Percentiles rank a stretch among this genome's conserved stretches.
Evolutionary conservation across 2,888 invertebrate species (phyloP).

Genomic region (Pecten maximus): DNA sequence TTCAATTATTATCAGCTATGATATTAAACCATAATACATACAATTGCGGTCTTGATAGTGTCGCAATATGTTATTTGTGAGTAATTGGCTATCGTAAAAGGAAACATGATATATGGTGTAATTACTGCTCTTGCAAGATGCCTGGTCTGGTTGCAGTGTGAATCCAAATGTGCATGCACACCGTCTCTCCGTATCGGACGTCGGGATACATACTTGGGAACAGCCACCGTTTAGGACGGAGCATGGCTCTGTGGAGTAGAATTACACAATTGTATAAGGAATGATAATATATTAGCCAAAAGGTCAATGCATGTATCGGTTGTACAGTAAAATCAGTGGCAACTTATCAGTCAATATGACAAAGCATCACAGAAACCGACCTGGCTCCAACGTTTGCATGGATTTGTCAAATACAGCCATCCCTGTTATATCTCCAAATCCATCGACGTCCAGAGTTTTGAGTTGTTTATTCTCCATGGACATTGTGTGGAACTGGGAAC

Average conservation of each 20-base stretch:
- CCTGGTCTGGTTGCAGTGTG: background rate
- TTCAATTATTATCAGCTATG: too few relatives aligned
- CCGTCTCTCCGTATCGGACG: background rate
- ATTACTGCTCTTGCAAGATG: conserved; percentile 39
- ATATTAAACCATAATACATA: too few relatives aligned
- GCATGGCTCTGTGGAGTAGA: conserved; percentile 48
- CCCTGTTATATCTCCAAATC: background rate
- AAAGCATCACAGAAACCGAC: background rate
- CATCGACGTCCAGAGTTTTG: background rate
- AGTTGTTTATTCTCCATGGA: background rate
- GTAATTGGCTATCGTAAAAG: too few relatives aligned
- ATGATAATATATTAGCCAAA: too few relatives aligned
- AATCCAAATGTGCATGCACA: conserved; percentile 48
- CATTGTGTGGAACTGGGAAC: background rate
- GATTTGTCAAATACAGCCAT: background rate
- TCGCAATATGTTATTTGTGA: too few relatives aligned
- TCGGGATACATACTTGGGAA: conserved; percentile 46
- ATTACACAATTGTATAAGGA: background rate
- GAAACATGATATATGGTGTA: too few relatives aligned
- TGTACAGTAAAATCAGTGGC: too few relatives aligned
- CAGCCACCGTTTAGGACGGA: conserved; percentile 49
- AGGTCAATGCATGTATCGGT: too few relatives aligned
- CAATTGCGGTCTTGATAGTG: too few relatives aligned
- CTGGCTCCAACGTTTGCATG: background rate
- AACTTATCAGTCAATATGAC: too few relatives aligned